These are phyloP conservation scores for Gari tellinella DNA, from an alignment of 2,888 invertebrate species.

Conservation along the genomic window DNA sequence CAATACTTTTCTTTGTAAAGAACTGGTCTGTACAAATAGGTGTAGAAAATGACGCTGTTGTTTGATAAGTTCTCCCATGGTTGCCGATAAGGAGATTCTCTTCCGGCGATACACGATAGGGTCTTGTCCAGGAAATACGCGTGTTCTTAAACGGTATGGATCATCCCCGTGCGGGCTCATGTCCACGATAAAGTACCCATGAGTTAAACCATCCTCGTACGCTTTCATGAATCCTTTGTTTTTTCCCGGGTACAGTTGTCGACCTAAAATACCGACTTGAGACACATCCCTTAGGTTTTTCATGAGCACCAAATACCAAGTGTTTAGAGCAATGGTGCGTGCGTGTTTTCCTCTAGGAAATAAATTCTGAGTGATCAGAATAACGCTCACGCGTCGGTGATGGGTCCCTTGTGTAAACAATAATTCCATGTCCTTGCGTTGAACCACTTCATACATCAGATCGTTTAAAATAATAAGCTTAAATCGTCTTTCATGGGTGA, in stretches of 20 bases:
- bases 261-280: conserved; percentile 6
- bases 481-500: conserved; percentile 18
- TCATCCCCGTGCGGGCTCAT: conserved; percentile 12
- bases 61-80: conserved; percentile 31
- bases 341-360: conserved; percentile 17
- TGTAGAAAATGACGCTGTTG: conserved; percentile 30
- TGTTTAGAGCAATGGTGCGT: conserved; percentile 34
- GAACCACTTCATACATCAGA: conserved; percentile 26
- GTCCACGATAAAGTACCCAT: conserved; percentile 29
- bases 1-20: conserved; percentile 31
- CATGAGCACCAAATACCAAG: conserved; percentile 28
- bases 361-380: conserved; percentile 15
- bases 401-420: conserved; percentile 38
- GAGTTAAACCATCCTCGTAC: conserved; percentile 14
- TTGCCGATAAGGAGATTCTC: conserved; percentile 2
- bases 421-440: conserved; percentile 23
- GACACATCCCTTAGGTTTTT: conserved; percentile 20
- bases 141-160: conserved; percentile 18
- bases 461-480: conserved; percentile 34
- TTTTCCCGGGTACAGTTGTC: conserved; percentile 19
- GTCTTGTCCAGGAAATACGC: conserved; percentile 16
- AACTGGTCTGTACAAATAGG: conserved; percentile 14
- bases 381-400: conserved; percentile 21
- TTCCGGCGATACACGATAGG: conserved; percentile 16
- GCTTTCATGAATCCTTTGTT: conserved; percentile 21